These are phyloP conservation scores for Clostera curtula DNA, from an alignment of 2,888 invertebrate species.

Conservation along the genomic window DNA sequence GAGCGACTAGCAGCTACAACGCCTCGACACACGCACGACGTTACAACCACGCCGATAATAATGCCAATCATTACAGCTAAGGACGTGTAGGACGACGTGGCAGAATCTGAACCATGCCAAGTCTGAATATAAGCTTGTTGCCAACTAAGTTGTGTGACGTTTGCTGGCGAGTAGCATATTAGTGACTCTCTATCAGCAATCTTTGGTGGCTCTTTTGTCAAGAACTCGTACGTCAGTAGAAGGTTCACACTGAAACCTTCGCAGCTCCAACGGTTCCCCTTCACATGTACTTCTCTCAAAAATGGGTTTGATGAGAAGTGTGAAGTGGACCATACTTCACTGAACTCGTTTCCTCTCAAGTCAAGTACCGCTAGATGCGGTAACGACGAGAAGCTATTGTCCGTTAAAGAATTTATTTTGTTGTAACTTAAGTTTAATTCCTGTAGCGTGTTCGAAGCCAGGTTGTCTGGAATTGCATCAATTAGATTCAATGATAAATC, in stretches of 20 bases:
- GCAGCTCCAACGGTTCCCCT: constrained; percentile 86
- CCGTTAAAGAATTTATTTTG: constrained; percentile 75
- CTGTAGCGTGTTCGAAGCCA: constrained; percentile 75
- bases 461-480: constrained; percentile 72
- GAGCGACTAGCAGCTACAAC: constrained; percentile 57
- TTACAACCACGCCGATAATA: constrained; percentile 69
- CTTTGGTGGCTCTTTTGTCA: constrained; percentile 73
- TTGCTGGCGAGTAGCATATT: constrained; percentile 80
- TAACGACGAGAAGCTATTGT: constrained; percentile 76
- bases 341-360: constrained; percentile 82
- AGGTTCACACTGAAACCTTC: constrained; percentile 77
- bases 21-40: constrained; percentile 73
- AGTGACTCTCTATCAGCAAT: constrained; percentile 56
- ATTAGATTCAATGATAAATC: constrained; percentile 81
- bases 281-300: constrained; percentile 75
- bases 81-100: constrained; percentile 66
- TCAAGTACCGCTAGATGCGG: constrained; percentile 78
- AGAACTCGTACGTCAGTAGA: constrained; percentile 74
- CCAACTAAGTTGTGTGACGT: constrained; percentile 80
- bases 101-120: constrained; percentile 70
- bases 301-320: constrained; percentile 77
- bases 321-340: constrained; percentile 74
- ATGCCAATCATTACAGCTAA: constrained; percentile 70
- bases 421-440: constrained; percentile 76
- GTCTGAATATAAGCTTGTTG: constrained; percentile 77